These are phyloP conservation scores for Syrmaticus mikado DNA, from an alignment of 2,113 vertebrate genomes.

Conservation along the genomic window DNA sequence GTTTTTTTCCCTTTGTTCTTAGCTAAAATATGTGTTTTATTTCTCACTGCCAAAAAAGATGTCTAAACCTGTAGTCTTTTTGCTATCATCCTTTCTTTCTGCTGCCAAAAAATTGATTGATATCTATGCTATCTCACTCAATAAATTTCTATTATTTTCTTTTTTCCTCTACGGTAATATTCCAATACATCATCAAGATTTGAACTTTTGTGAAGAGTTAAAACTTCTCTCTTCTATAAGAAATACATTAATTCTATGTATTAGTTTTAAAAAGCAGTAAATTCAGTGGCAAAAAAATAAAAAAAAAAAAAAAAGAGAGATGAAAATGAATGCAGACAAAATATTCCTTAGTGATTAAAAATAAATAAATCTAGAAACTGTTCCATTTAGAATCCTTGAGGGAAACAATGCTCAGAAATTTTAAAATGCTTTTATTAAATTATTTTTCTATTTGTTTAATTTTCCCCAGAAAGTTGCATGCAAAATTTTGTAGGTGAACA, in stretches of 20 bases:
- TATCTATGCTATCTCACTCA: background rate
- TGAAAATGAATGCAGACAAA: background rate
- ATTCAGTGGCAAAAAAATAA: background rate
- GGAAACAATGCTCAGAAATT: background rate
- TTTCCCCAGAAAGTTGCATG: background rate
- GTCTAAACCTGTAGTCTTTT: background rate
- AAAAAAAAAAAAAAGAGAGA: background rate
- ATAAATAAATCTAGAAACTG: background rate
- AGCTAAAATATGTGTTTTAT: background rate
- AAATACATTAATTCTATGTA: background rate
- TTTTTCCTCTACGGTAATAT: background rate
- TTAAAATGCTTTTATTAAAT: background rate
- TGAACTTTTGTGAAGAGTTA: background rate
- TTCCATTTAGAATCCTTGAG: background rate
- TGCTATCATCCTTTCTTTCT: background rate
- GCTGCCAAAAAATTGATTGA: background rate
- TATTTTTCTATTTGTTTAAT: background rate
- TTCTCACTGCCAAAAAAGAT: background rate
- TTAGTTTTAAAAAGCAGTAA: background rate
- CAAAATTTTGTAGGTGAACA: background rate
- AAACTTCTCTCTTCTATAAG: background rate
- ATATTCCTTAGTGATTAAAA: background rate
- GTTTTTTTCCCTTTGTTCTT: rapidly evolving
- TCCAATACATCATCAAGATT: background rate
- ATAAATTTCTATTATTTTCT: background rate